Evolutionary conservation across 2,888 invertebrate genomes (phyloP).

Genomic region (Poecilus cupreus): DNA sequence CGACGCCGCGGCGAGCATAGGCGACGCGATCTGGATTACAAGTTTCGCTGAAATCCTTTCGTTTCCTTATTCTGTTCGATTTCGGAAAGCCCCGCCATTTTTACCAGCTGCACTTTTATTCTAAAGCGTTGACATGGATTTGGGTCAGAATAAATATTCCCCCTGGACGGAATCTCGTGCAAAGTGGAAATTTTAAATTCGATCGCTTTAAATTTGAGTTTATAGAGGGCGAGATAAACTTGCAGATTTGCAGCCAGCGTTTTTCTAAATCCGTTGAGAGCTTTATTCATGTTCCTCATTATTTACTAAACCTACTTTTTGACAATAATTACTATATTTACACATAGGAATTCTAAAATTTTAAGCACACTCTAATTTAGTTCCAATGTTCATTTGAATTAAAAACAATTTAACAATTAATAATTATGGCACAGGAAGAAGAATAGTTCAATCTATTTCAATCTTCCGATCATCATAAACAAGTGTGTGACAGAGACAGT

Average conservation of each 20-base stretch:
- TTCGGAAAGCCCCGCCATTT: conserved; percentile 44
- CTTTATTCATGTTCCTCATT: too few species aligned
- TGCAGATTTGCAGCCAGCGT: background rate
- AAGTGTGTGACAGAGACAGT: too few species aligned
- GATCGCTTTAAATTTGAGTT: conserved; percentile 14
- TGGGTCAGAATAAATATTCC: conserved; percentile 55
- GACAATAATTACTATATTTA: too few species aligned
- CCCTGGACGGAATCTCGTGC: conserved; percentile 18
- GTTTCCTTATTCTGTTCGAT: conserved; percentile 42
- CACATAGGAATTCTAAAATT: too few species aligned
- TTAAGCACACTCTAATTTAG: too few species aligned
- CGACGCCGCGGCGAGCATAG: background rate
- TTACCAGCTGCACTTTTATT: conserved; percentile 57
- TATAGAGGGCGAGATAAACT: conserved; percentile 3
- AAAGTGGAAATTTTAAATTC: conserved; percentile 47
- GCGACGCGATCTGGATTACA: conserved; percentile 51
- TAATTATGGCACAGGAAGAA: too few species aligned
- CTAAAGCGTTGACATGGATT: conserved; percentile 58
- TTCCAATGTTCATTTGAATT: too few species aligned
- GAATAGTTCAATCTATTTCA: too few species aligned
- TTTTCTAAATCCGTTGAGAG: background rate
- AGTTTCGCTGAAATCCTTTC: conserved; percentile 37
- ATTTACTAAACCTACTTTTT: too few species aligned
- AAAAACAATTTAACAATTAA: too few species aligned
- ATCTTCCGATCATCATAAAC: too few species aligned